Evolutionary conservation across 2,113 vertebrate species (phyloP), one percentile per base, ranked within the genome.

Genomic region (Hippolais icterina): DNA sequence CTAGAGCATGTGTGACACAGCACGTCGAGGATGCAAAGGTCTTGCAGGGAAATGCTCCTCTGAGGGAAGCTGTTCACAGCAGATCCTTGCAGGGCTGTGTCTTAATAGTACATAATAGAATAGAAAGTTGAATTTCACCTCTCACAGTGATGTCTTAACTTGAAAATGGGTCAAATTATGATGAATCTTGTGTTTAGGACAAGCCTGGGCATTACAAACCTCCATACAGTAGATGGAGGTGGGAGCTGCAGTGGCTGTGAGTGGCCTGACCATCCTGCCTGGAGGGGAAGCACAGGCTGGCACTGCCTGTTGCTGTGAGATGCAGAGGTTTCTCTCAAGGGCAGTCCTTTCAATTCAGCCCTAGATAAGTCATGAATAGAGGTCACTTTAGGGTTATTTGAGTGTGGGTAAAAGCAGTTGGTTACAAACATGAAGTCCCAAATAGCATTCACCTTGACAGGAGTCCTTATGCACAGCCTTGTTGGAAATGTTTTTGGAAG

Each of bases 301-400:
- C 80, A 61, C 65, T 91, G 56, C 74, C 74, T 66, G 15, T 56
- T 64, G 60, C 65, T 85, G 82, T 46, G 59, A 21, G 10, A 27
- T n/a, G 41, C 53, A 68, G 50, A 88, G 74, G 65, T 92, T 93
- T 83, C 52, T 90, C 39, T 90, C 68, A 77, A 70, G 89, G 66
- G 56, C 47, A 83, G 24, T 47, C 11, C 41, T 93, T 93, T 66
- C 59, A 37, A 19, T 93, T 83, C 72, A 90, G 64, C 44, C n/a
- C 39, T 31, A 52, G 68, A 44, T 83, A 81, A 57, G 56, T 87
- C 92, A 71, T 69, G 83, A 96, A 59, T 46, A 24, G 79, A 93
- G 80, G 79, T 95, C 72, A 54, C 75, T 90, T 71, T 60, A 70
- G 68, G 76, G 87, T 88, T 97, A 56, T 75, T 95, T 65, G 41